Evolutionary conservation across 2,113 vertebrate genomes (phyloP).

Genomic region (Oxyruncus cristatus): DNA sequence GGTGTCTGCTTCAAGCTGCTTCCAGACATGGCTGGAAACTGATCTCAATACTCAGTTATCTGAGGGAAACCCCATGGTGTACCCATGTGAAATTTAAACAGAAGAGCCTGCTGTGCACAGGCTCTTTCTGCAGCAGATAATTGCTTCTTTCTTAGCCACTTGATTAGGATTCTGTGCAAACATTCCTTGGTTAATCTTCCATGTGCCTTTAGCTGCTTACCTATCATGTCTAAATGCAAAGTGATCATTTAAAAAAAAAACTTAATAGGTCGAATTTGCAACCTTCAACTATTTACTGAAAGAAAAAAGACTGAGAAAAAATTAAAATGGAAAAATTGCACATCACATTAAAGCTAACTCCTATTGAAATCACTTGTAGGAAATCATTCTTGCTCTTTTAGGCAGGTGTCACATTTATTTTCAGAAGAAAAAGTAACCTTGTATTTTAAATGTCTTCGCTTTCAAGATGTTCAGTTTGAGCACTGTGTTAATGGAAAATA

Average conservation of each 20-base stretch:
- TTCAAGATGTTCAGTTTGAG: background rate
- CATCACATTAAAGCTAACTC: background rate
- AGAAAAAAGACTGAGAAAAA: background rate
- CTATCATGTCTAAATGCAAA: background rate
- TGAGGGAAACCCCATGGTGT: background rate
- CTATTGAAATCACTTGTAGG: background rate
- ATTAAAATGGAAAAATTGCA: background rate
- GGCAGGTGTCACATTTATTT: background rate
- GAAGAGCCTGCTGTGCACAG: background rate
- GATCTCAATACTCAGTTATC: background rate
- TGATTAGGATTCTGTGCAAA: background rate
- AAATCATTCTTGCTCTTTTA: background rate
- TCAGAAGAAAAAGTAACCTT: background rate
- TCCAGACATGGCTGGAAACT: background rate
- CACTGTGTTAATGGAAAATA: background rate
- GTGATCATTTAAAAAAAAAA: background rate
- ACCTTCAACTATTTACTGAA: background rate
- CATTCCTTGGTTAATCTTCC: background rate
- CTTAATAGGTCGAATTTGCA: background rate
- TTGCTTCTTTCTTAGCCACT: background rate
- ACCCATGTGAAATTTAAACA: background rate
- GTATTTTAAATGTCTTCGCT: background rate
- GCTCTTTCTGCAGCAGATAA: background rate
- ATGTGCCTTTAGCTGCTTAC: fast-evolving
- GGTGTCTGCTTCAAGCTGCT: background rate